Percentiles rank a stretch among this genome's conserved stretches.
Evolutionary conservation across 2,888 invertebrate species (phyloP).

Genomic region (Polyommatus icarus): DNA sequence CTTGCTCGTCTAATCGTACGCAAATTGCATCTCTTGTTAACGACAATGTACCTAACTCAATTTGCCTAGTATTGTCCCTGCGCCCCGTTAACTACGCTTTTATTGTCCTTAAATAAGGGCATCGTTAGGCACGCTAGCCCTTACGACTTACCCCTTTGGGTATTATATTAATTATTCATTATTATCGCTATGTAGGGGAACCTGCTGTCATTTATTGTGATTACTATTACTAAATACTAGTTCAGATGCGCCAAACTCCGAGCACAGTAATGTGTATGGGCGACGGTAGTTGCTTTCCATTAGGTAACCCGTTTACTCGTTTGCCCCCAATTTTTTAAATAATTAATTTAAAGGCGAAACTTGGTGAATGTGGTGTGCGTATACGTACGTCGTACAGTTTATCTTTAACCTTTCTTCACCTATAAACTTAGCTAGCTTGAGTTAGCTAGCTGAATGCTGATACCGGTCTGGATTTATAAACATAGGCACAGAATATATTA

Average conservation of each 20-base stretch:
- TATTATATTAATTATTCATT: background rate
- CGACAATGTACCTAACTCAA: slow-evolving; percentile 57
- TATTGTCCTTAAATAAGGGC: slow-evolving; percentile 40
- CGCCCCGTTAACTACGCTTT: slow-evolving; percentile 48
- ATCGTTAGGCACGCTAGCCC: slow-evolving; percentile 33
- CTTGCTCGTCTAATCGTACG: slow-evolving; percentile 57
- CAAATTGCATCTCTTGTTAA: slow-evolving; percentile 62
- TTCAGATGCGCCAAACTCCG: background rate
- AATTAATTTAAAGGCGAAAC: too few species aligned
- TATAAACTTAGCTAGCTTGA: too few species aligned
- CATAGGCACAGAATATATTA: too few species aligned
- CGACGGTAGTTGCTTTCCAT: too few species aligned
- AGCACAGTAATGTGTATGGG: too few species aligned
- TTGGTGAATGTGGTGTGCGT: too few species aligned
- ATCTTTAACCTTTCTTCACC: too few species aligned
- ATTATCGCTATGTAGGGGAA: background rate
- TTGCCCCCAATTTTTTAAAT: too few species aligned
- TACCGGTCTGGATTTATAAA: too few species aligned
- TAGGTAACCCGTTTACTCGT: too few species aligned
- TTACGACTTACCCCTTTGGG: background rate
- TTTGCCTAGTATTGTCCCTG: slow-evolving; percentile 50
- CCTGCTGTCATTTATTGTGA: background rate
- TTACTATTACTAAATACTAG: background rate
- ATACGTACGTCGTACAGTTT: too few species aligned
- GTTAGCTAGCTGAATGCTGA: too few species aligned